Percentiles rank a stretch among this genome's conserved stretches.
Evolutionary conservation across 2,113 vertebrate species (phyloP).

Genomic region (Astatoreochromis straeleni): DNA sequence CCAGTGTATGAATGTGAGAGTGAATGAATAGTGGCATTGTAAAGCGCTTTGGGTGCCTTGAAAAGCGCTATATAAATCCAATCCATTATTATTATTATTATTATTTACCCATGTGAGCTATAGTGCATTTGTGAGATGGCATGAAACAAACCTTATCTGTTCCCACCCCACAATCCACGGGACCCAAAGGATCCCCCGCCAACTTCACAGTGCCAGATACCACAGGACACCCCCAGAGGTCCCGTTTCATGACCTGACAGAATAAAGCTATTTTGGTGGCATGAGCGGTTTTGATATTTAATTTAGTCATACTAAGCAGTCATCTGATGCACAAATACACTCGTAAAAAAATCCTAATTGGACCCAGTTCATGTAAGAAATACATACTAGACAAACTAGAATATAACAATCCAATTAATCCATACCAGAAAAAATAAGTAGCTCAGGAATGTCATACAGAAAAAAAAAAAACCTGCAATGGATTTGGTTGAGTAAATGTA

Average conservation of each 20-base stretch:
- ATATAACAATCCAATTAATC: neutral
- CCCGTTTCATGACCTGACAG: neutral
- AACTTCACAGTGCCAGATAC: neutral
- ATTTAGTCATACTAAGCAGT: neutral
- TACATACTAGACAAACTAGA: neutral
- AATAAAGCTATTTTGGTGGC: neutral
- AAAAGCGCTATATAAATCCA: too few species aligned
- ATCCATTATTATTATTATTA: too few species aligned
- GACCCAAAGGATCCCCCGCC: neutral
- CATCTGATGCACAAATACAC: neutral
- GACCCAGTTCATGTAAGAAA: neutral
- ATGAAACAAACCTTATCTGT: neutral
- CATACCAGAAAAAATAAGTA: neutral
- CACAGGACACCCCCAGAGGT: neutral
- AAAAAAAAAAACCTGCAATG: neutral
- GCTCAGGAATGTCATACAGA: neutral
- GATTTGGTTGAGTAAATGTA: neutral
- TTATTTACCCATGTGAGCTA: neutral
- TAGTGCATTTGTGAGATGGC: neutral
- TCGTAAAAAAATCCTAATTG: neutral
- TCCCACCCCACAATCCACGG: neutral
- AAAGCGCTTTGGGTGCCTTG: too few species aligned
- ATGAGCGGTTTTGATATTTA: neutral
- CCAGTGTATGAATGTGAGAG: too few species aligned
- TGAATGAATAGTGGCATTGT: too few species aligned